Evolutionary conservation across 2,797 vertebrate species (phyloP).

Genomic region (Pantherophis vulpinus): DNA sequence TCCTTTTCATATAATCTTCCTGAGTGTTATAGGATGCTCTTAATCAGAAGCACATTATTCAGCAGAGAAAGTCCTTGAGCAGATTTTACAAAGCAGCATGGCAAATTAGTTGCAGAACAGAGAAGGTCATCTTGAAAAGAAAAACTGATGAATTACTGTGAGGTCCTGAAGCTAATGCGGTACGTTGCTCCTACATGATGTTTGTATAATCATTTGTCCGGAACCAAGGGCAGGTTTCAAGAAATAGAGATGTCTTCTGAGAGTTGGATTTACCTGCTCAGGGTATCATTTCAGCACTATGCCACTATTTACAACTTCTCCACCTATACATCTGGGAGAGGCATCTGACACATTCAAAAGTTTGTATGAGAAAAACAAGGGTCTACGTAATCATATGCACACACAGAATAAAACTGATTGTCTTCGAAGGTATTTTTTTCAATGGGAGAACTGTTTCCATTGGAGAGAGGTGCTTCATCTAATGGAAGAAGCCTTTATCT

Average conservation of each 20-base stretch:
- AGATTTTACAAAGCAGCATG: slow-evolving; percentile 73
- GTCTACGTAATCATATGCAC: not conserved
- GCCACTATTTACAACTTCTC: not conserved
- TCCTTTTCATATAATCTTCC: slow-evolving; percentile 75
- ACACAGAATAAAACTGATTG: not conserved
- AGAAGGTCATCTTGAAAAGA: slow-evolving; percentile 75
- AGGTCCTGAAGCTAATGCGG: slow-evolving; percentile 61
- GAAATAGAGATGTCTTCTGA: not conserved
- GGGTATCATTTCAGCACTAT: not conserved
- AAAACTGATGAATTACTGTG: slow-evolving; percentile 61
- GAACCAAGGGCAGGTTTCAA: not conserved
- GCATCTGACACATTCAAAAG: not conserved
- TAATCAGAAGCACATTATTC: slow-evolving; percentile 93
- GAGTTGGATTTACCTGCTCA: not conserved
- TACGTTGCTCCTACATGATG: slow-evolving; percentile 27
- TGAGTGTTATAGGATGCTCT: slow-evolving; percentile 80
- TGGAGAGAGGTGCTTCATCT: not conserved
- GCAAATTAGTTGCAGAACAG: slow-evolving; percentile 86
- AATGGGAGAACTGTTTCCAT: not conserved
- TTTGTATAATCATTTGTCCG: slow-evolving; percentile 5
- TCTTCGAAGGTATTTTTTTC: not conserved
- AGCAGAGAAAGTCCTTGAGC: slow-evolving; percentile 84
- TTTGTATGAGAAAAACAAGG: not conserved
- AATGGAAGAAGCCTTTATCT: not conserved
- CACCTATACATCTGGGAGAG: not conserved